These are phyloP conservation scores for Griposia aprilina DNA, from an alignment of 2,888 invertebrate genomes.

Conservation along the genomic window DNA sequence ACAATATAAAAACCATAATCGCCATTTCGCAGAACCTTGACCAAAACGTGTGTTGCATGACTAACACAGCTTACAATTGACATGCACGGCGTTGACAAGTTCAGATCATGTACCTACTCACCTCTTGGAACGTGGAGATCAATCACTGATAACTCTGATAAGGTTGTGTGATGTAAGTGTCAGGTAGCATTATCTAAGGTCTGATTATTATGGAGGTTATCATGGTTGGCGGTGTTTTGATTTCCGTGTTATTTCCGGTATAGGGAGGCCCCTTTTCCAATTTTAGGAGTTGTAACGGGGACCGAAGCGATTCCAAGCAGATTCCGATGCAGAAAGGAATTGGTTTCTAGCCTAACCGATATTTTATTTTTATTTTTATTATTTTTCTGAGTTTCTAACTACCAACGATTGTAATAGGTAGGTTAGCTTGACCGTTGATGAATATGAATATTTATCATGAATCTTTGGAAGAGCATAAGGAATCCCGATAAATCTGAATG, in stretches of 20 bases:
- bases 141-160: constrained; percentile 51
- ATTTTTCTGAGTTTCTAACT: background rate
- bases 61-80: constrained; percentile 27
- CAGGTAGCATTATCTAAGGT: constrained; percentile 32
- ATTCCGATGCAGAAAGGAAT: background rate
- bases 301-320: background rate
- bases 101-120: constrained; percentile 25
- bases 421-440: background rate
- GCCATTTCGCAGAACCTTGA: constrained; percentile 38
- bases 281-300: background rate
- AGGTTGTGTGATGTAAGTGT: constrained; percentile 48
- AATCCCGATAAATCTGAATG: background rate
- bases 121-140: constrained; percentile 37
- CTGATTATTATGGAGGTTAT: constrained; percentile 27
- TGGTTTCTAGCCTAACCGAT: background rate
- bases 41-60: constrained; percentile 23
- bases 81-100: constrained; percentile 49
- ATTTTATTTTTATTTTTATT: background rate
- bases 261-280: background rate
- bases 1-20: constrained; percentile 44
- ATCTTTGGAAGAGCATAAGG: background rate
- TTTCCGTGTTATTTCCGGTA: constrained; percentile 45
- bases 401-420: background rate
- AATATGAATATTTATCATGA: too few relatives aligned
- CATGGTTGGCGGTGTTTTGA: background rate